These are phyloP conservation scores for Myotis brandtii DNA, from an alignment of 2,113 vertebrate species.

Conservation along the genomic window DNA sequence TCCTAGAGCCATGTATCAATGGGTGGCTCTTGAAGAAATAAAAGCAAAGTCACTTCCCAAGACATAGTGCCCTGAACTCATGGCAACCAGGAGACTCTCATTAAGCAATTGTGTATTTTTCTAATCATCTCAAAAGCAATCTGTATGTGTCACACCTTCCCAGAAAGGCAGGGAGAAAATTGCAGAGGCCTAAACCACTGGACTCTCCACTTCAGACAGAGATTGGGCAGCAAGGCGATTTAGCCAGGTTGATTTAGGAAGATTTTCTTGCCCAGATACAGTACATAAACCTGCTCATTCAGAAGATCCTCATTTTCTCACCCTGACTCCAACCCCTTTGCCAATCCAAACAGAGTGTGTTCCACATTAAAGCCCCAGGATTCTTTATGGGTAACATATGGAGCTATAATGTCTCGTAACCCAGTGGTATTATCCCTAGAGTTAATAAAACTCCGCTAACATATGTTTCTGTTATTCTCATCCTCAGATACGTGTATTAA, in stretches of 20 bases:
- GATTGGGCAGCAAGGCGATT: neutral
- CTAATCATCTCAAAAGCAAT: slow-evolving; percentile 3
- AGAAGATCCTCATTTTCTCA: slow-evolving; percentile 55
- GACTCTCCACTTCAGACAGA: neutral
- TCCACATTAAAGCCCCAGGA: slow-evolving; percentile 22
- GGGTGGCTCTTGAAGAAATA: neutral
- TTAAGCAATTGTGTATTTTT: neutral
- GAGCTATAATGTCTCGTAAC: slow-evolving; percentile 35
- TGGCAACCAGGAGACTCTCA: neutral
- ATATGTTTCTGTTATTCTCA: slow-evolving; percentile 69
- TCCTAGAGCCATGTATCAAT: neutral
- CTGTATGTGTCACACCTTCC: neutral
- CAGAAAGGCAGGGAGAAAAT: neutral
- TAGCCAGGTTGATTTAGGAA: neutral
- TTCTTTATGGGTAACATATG: slow-evolving; percentile 79
- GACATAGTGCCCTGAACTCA: neutral
- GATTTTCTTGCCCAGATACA: neutral
- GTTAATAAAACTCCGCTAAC: slow-evolving; percentile 58
- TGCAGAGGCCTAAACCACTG: neutral
- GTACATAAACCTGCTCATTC: slow-evolving; percentile 39
- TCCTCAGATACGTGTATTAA: slow-evolving; percentile 37
- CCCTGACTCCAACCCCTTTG: slow-evolving; percentile 44
- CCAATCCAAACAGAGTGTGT: slow-evolving; percentile 50
- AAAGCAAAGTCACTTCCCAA: slow-evolving; percentile 20
- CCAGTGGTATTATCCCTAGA: slow-evolving; percentile 59